Base-by-base conservation (phyloP, 2,113 vertebrate genomes). In the Cyprinodon tularosa region DNA sequence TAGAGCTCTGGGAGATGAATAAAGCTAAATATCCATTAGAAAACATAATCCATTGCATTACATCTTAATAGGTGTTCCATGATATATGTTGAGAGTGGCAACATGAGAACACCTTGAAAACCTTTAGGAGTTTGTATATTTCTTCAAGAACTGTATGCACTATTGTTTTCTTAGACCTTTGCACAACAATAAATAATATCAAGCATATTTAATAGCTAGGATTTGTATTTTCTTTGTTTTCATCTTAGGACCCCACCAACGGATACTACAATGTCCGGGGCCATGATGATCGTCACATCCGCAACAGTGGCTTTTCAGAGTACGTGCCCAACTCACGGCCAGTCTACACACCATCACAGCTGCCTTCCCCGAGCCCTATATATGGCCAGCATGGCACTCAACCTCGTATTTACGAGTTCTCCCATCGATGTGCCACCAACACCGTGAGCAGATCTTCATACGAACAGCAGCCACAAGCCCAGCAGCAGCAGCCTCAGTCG, bases 251-350 rank as follows among this genome's bases (percentile, higher is more conserved):
- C 72, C 96, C 96, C 66, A 96, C 96, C 37, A 96, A 97, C 0
- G 96, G 96, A 62, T 98, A 97, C 92, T 98, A 97, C 89, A 98
- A 97, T 48, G 96, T 98, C 4, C 95, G 93, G 15, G 96, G 95
- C 69, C 94, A 97, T 4, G 95, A 96, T 20, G 95, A 96, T 69
- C 94, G 93, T 3, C 84, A 94, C 20, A 86, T 94, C 53, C 88
- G 92, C 48, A 84, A 92, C 72, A 94, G 92, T 29, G 94, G 94
- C 40, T 96, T 96, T 88, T 95, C 95, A 0, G 96, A 96, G 61
- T 96, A 94, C 20, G 92, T 92, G 11, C 91, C 95, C 50, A 94
- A 93, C 76, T 66, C 94, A 2, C 92, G 94, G 17, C 92, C 95
- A 0, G 92, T 95, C 39, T 96, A 95, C 89, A 93, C 95, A 0